phyloP scores from a whole-genome alignment of 1,140 invertebrate genomes.

The Hypothenemus hampei region DNA sequence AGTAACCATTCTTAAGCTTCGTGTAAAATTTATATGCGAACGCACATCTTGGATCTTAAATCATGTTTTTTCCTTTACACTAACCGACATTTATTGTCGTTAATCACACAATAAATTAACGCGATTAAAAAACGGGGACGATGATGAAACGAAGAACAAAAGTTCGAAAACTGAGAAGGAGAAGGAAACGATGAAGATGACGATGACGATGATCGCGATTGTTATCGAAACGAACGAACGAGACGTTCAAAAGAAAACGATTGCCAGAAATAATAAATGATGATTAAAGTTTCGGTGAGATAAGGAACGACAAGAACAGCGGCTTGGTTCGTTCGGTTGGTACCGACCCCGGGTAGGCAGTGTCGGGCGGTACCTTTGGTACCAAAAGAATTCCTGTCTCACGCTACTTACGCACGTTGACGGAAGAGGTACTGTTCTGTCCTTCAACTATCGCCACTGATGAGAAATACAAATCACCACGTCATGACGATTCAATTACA shows the following conservation, averaged over 20 bases:
- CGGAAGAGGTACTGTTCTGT: conserved; percentile 25
- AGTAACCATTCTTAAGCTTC: no score
- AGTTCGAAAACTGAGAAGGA: no score
- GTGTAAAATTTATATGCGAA: no score
- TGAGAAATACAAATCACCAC: conserved; percentile 24
- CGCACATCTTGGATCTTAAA: no score
- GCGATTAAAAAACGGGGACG: no score
- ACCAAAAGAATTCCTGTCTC: conserved; percentile 23
- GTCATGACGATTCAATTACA: conserved; percentile 23
- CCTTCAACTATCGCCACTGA: conserved; percentile 24
- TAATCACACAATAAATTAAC: no score
- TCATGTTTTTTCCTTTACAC: no score
- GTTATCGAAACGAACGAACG: no score
- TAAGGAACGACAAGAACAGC: conserved; percentile 17
- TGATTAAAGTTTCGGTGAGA: conserved; percentile 24
- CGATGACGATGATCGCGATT: no score
- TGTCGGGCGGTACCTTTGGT: conserved; percentile 23
- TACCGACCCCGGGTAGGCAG: no score
- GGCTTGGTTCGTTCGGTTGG: background rate
- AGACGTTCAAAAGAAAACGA: conserved; percentile 16
- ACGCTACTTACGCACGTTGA: conserved; percentile 27
- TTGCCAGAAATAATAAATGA: conserved; percentile 28
- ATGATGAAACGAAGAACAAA: background rate
- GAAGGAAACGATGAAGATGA: no score
- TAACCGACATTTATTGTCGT: no score